Percentiles rank a stretch among this genome's conserved stretches.
These are phyloP conservation scores for Dolichallabes microphthalmus DNA, from an alignment of 2,113 vertebrate genomes.

Conservation along the genomic window DNA sequence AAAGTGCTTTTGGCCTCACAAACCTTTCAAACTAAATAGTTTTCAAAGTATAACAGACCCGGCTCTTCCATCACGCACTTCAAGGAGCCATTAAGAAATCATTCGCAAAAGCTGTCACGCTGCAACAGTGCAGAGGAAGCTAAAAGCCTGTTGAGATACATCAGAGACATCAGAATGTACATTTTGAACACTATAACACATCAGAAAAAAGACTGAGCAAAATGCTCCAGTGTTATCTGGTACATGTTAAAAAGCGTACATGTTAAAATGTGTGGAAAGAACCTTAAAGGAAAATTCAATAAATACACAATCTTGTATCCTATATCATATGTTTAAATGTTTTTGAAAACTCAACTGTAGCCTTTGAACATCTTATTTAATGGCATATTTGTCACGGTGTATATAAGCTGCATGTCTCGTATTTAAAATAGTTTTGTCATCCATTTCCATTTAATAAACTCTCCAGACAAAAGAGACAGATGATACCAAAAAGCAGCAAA, in stretches of 20 bases:
- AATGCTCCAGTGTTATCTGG: background rate
- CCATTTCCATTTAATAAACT: background rate
- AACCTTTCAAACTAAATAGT: background rate
- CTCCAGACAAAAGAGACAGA: background rate
- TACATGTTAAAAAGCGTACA: background rate
- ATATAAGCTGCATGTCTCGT: background rate
- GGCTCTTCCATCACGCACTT: background rate
- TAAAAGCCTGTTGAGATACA: background rate
- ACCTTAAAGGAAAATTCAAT: background rate
- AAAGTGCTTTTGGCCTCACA: background rate
- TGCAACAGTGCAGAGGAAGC: background rate
- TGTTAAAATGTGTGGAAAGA: too few relatives aligned
- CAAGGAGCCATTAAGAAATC: slow-evolving; percentile 10
- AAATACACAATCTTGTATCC: background rate
- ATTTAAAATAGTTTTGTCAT: background rate
- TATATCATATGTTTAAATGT: background rate
- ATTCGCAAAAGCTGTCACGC: background rate
- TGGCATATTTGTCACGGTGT: background rate
- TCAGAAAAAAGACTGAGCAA: background rate
- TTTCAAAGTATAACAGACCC: background rate
- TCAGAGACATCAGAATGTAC: background rate
- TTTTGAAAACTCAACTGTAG: background rate
- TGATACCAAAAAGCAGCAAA: background rate
- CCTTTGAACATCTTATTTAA: background rate
- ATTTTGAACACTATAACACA: background rate